phyloP scores from a whole-genome alignment of 2,888 invertebrate genomes.

The Schizotus pectinicornis region DNA sequence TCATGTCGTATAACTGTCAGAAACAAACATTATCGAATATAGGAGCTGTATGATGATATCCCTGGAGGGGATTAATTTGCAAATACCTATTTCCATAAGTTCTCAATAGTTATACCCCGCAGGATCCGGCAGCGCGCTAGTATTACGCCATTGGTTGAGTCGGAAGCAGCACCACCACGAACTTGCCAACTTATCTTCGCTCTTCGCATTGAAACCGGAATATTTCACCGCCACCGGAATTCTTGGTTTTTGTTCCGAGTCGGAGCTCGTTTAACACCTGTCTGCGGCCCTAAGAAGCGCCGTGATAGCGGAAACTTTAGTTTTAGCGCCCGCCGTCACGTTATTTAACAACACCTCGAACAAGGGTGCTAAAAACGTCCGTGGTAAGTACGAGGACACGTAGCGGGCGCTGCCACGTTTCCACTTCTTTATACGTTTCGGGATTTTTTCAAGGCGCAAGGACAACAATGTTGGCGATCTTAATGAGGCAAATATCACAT shows the following conservation, averaged over 20 bases:
- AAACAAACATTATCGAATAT: conserved; percentile 30
- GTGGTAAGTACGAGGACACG: no score
- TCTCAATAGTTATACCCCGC: conserved; percentile 26
- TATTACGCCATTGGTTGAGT: conserved; percentile 13
- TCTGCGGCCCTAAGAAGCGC: no score
- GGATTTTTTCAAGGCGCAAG: no score
- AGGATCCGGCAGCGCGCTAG: conserved; percentile 9
- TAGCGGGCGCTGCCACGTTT: no score
- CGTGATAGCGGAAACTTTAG: no score
- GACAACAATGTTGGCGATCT: no score
- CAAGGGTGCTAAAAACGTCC: no score
- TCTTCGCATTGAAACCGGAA: conserved; percentile 4
- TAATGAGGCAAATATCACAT: no score
- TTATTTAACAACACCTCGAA: no score
- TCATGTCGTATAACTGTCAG: conserved; percentile 30
- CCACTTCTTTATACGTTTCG: no score
- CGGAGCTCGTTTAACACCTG: no score
- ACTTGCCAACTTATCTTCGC: conserved; percentile 1
- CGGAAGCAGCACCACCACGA: conserved; percentile 2
- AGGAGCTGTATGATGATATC: conserved; percentile 22
- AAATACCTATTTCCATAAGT: conserved; percentile 26
- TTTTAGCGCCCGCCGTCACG: no score
- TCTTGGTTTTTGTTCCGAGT: conserved; percentile 4
- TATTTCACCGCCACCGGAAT: not conserved
- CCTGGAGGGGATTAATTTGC: conserved; percentile 28